Evolutionary conservation across 2,113 vertebrate genomes (phyloP).

Genomic region (Trematomus loennbergii): DNA sequence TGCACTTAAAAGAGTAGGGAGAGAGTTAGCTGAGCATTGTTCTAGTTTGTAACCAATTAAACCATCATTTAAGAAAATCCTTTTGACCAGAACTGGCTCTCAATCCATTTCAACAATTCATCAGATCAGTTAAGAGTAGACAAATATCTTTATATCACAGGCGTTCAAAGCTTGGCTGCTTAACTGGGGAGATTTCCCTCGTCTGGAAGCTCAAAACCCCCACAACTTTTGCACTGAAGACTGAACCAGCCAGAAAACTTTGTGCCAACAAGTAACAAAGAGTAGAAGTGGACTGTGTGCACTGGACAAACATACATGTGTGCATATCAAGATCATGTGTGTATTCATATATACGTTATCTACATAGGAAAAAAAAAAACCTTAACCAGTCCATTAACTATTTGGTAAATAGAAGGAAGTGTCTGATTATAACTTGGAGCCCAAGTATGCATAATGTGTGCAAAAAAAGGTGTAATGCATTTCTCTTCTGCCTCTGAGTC

Average conservation of each 20-base stretch:
- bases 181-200: conserved; percentile 11
- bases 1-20: conserved; percentile 10
- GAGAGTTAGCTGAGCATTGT: not conserved
- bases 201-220: conserved; percentile 24
- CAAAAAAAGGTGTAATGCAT: conserved; percentile 49
- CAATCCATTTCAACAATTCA: not conserved
- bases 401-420: conserved; percentile 75
- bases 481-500: conserved; percentile 41
- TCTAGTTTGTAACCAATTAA: conserved; percentile 13
- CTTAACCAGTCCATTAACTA: conserved; percentile 59
- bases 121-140: not conserved
- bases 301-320: conserved; percentile 60
- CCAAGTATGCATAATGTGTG: conserved; percentile 69
- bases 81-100: not conserved
- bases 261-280: conserved; percentile 18
- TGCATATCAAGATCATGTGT: conserved; percentile 47
- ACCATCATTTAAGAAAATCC: not conserved
- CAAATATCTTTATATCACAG: not conserved
- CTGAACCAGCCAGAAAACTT: conserved; percentile 42
- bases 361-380: conserved; percentile 31
- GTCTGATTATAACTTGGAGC: conserved; percentile 67
- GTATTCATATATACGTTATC: conserved; percentile 32
- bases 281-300: conserved; percentile 40
- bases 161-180: conserved; percentile 7
- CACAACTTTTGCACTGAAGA: conserved; percentile 38